A percentile compares a stretch with the other conserved stretches of the same genome.
These are phyloP conservation scores for Lynx canadensis DNA, from an alignment of 2,113 vertebrate species.

Conservation along the genomic window DNA sequence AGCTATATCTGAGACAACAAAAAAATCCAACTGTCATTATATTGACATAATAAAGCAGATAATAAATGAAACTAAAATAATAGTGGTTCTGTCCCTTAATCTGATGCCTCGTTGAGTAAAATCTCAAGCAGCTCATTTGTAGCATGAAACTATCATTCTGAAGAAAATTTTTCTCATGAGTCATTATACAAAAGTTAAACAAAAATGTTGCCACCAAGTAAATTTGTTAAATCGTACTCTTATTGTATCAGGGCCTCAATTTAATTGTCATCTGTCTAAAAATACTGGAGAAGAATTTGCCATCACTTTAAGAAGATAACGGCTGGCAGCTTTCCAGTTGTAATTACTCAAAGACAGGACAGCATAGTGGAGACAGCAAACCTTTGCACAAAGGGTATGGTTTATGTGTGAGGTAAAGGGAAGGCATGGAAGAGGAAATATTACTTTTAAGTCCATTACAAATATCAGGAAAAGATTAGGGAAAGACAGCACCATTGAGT, in stretches of 20 bases:
- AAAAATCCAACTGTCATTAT: not conserved
- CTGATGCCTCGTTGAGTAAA: constrained; percentile 40
- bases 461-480: constrained; percentile 1
- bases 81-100: constrained; percentile 32
- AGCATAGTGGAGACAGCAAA: constrained; percentile 30
- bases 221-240: constrained; percentile 59
- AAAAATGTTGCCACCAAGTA: constrained; percentile 41
- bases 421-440: constrained; percentile 34
- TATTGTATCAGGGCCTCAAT: constrained; percentile 13
- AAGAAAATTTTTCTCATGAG: constrained; percentile 39
- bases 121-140: constrained; percentile 46
- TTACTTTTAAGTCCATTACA: constrained; percentile 8
- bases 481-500: not conserved
- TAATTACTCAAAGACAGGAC: constrained; percentile 61
- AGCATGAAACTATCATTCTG: constrained; percentile 34
- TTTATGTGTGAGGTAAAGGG: constrained; percentile 25
- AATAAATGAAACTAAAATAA: constrained; percentile 31
- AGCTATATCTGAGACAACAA: not conserved
- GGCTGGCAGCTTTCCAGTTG: constrained; percentile 32
- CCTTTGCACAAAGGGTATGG: constrained; percentile 44
- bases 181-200: constrained; percentile 55
- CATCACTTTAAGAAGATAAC: constrained; percentile 49
- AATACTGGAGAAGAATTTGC: constrained; percentile 66
- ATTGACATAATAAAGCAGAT: not conserved
- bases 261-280: constrained; percentile 66